Conservation (phyloP, 2,113 vertebrate species). For the Bubo blakistoni region DNA sequence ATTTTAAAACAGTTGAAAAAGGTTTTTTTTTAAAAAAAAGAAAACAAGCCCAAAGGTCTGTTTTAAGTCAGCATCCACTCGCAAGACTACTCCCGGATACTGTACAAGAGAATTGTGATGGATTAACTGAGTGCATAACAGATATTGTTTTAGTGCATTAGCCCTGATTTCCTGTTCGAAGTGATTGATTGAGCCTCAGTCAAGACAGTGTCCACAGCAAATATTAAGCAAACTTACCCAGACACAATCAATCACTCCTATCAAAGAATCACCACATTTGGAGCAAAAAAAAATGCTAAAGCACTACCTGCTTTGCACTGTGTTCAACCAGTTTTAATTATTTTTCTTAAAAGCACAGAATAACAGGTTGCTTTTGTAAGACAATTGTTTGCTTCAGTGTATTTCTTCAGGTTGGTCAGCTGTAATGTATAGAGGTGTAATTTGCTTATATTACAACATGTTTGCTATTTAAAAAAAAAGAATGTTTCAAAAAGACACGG, state of each 20-base stretch:
- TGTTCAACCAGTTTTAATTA: background rate
- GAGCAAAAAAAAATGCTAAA: background rate
- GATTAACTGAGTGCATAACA: slow-evolving; percentile 54
- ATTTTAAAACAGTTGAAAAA: background rate
- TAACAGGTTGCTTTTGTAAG: background rate
- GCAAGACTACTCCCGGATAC: background rate
- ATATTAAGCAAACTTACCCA: slow-evolving; percentile 64
- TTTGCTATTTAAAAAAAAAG: background rate
- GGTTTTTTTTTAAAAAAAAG: background rate
- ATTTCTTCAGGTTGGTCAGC: background rate
- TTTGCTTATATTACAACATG: background rate
- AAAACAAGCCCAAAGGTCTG: background rate
- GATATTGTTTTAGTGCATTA: slow-evolving; percentile 69
- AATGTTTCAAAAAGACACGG: background rate
- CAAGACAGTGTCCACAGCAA: slow-evolving; percentile 50
- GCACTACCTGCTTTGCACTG: background rate
- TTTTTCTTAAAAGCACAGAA: background rate
- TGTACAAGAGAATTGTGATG: slow-evolving; percentile 55
- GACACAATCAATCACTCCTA: slow-evolving; percentile 62
- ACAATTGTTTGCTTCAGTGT: background rate
- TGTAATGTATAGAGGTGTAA: background rate
- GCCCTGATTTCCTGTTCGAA: slow-evolving; percentile 64
- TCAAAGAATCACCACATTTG: slow-evolving; percentile 35
- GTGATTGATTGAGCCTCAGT: slow-evolving; percentile 65
- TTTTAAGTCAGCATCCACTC: background rate